Evolutionary conservation across 2,797 vertebrate species (phyloP).

Genomic region (Cygnus olor): DNA sequence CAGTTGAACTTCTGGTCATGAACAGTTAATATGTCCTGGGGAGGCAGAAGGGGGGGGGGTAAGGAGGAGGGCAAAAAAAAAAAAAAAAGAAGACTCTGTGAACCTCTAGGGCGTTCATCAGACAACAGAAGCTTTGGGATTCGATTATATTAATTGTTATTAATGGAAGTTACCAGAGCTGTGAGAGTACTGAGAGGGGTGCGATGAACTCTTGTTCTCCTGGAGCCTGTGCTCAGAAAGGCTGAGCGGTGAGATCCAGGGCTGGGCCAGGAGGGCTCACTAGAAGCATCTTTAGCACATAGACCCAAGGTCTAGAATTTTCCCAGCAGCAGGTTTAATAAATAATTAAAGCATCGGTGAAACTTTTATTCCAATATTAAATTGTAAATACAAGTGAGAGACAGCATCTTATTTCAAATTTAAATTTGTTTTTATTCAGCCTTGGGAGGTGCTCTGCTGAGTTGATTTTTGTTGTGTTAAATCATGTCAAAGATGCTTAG

Average conservation of each 20-base stretch:
- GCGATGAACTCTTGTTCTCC: background rate
- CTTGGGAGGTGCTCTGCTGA: background rate
- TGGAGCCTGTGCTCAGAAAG: background rate
- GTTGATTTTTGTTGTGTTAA: slow-evolving; percentile 53
- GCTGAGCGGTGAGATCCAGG: background rate
- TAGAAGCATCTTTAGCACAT: background rate
- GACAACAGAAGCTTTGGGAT: slow-evolving; percentile 8
- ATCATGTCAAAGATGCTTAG: slow-evolving; percentile 35
- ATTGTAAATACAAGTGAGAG: slow-evolving; percentile 46
- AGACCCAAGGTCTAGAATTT: slow-evolving; percentile 37
- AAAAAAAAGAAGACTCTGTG: background rate
- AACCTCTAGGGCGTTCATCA: background rate
- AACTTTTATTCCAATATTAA: slow-evolving; percentile 56
- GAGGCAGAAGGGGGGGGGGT: accelerated
- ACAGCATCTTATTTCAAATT: slow-evolving; percentile 53
- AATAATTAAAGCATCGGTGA: slow-evolving; percentile 49
- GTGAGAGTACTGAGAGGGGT: background rate
- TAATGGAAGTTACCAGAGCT: background rate
- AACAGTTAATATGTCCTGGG: background rate
- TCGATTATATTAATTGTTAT: slow-evolving; percentile 7
- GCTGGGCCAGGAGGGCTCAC: background rate
- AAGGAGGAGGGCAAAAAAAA: no score
- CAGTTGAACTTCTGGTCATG: slow-evolving; percentile 2
- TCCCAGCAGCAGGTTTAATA: slow-evolving; percentile 21
- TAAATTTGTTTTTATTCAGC: slow-evolving; percentile 47